A percentile compares a stretch with the other conserved stretches of the same genome.
phyloP scores from a whole-genome alignment of 2,797 vertebrate species.

The Syngnathus acus region DNA sequence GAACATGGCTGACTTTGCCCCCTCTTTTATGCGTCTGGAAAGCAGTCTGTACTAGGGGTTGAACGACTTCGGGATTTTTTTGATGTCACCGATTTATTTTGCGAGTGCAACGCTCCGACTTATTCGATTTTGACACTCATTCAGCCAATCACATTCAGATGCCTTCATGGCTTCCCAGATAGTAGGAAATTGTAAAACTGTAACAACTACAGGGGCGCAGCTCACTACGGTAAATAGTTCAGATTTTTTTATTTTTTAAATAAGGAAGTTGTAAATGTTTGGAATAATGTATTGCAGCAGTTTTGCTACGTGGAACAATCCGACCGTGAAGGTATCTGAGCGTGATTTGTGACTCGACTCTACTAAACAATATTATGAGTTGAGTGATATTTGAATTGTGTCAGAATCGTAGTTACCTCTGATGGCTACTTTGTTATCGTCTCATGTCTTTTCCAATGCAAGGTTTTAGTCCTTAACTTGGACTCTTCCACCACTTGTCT shows the following conservation, averaged over 20 bases:
- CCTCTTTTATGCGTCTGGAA: slow-evolving; percentile 71
- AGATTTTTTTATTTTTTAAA: not conserved
- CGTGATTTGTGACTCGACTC: not conserved
- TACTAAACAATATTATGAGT: too few species aligned
- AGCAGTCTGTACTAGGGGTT: slow-evolving; percentile 50
- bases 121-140: not conserved
- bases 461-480: too few species aligned
- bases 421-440: too few species aligned
- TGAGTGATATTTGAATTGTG: too few species aligned
- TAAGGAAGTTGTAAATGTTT: not conserved
- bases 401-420: too few species aligned
- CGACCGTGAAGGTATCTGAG: not conserved
- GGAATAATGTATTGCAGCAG: not conserved
- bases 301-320: not conserved
- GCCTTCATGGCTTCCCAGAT: not conserved
- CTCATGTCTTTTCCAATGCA: too few species aligned
- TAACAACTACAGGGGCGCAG: not conserved
- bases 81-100: not conserved
- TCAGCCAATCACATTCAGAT: not conserved
- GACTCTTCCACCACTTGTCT: too few species aligned
- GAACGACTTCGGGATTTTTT: not conserved
- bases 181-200: not conserved
- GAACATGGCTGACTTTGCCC: slow-evolving; percentile 71
- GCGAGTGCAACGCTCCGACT: not conserved
- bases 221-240: not conserved